A percentile compares a stretch with the other conserved stretches of the same genome.
Conservation (phyloP, 2,888 invertebrate species). For the Onchidella celtica region DNA sequence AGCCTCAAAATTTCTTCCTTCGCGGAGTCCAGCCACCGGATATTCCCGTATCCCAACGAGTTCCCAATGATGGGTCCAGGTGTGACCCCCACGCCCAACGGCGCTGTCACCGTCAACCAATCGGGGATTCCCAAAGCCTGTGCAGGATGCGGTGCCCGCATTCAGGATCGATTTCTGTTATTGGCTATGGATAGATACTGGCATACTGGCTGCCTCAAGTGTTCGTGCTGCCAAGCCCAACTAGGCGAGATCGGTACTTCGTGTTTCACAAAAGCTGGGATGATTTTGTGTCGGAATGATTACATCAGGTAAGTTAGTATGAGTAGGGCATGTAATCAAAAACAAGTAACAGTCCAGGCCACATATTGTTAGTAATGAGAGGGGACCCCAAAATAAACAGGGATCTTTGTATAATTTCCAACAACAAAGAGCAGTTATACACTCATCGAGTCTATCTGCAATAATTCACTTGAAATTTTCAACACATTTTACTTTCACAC, state of each 20-base stretch:
- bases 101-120: slow-evolving; percentile 33
- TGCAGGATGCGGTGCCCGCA: slow-evolving; percentile 93
- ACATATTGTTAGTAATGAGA: too few relatives aligned
- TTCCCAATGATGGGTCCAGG: slow-evolving; percentile 39
- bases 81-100: slow-evolving; percentile 27
- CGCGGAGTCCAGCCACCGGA: slow-evolving; percentile 6
- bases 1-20: too few relatives aligned
- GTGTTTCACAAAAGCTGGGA: slow-evolving; percentile 94
- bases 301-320: slow-evolving; percentile 95
- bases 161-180: slow-evolving; percentile 93
- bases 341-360: too few relatives aligned
- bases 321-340: too few relatives aligned
- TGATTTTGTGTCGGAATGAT: slow-evolving; percentile 97
- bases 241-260: slow-evolving; percentile 94
- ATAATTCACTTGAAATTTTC: too few relatives aligned
- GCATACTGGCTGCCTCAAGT: slow-evolving; percentile 97
- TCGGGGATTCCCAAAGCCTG: slow-evolving; percentile 82
- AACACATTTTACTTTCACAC: too few relatives aligned
- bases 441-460: too few relatives aligned
- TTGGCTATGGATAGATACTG: slow-evolving; percentile 96
- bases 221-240: slow-evolving; percentile 93
- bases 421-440: too few relatives aligned
- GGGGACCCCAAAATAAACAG: too few relatives aligned
- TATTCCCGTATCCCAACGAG: neutral
- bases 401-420: too few relatives aligned